phyloP scores from a whole-genome alignment of 2,113 vertebrate genomes.

The Eidolon helvum region DNA sequence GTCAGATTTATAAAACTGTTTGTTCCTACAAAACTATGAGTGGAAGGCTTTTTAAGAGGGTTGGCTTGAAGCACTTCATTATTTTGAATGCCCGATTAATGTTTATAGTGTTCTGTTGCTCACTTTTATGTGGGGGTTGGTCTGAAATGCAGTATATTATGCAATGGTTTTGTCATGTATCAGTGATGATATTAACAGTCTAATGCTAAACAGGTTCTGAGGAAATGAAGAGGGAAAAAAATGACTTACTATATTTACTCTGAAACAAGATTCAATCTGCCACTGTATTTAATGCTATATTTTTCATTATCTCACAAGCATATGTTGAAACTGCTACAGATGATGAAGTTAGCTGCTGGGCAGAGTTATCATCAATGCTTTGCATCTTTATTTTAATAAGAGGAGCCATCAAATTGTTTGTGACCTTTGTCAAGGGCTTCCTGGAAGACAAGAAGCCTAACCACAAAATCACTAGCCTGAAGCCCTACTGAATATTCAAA shows the following conservation, averaged over 20 bases:
- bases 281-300: constrained; percentile 93
- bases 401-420: constrained; percentile 89
- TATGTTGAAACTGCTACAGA: constrained; percentile 94
- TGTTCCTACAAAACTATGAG: constrained; percentile 46
- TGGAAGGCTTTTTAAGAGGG: constrained; percentile 55
- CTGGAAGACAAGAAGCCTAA: constrained; percentile 85
- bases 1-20: constrained; percentile 64
- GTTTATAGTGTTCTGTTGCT: constrained; percentile 88
- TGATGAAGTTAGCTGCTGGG: constrained; percentile 96
- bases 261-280: constrained; percentile 96
- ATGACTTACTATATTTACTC: constrained; percentile 91
- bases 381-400: constrained; percentile 92
- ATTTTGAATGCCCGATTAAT: constrained; percentile 90
- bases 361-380: constrained; percentile 89
- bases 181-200: constrained; percentile 90
- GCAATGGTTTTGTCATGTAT: constrained; percentile 91
- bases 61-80: constrained; percentile 85
- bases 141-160: constrained; percentile 89
- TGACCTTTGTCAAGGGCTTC: constrained; percentile 98
- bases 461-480: constrained; percentile 84
- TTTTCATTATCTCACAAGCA: constrained; percentile 96
- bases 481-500: constrained; percentile 92
- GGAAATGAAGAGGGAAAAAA: constrained; percentile 88
- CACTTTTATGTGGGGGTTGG: constrained; percentile 86
- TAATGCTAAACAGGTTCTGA: constrained; percentile 94